Base-by-base conservation (phyloP, 2,888 invertebrate genomes). In the Chaetoderma sp. region DNA sequence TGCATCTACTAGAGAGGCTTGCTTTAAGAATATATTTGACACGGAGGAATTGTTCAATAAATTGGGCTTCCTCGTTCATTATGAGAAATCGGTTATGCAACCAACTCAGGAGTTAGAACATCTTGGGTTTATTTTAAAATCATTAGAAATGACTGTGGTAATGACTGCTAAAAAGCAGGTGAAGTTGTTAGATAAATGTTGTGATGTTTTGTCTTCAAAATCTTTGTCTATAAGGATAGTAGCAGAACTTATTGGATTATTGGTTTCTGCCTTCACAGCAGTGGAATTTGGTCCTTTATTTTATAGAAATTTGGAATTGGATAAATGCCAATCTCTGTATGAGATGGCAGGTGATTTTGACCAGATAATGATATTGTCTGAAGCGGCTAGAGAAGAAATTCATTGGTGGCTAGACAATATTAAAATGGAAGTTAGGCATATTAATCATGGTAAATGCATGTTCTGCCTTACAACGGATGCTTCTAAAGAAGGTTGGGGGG, bases 341-440 rank as follows among this genome's bases (percentile, higher is more conserved):
- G 6, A 50, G n/a, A n/a, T n/a, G n/a, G n/a, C n/a, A n/a, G 50
- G 50, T 25, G 18, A 50, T 50, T 50, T 10, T 50, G 50, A 50
- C 8, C 27, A 13, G 10, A 23, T 25, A 6, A 25, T 50, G 18
- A 30, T 27, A 27, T 27, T 50, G 8, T 10, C 50, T 13, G 25
- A 6, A 25, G 6, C 6, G 8, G 28, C 28, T 25, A 18, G 28
- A 25, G 6, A 6, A 18, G 50, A 50, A 18, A 13, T 50, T 4
- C 21, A 10, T 6, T 50, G 21, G 50, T 23, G 50, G 50, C 27
- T 50, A 5, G 28, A 18, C 6, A 18, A 25, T 5, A 18, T 18
- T 47, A 18, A 47, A 47, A 10, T 21, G n/a, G n/a, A n/a, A n/a
- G n/a, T n/a, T n/a, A n/a, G n/a, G n/a, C n/a, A n/a, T n/a, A n/a